A percentile compares a stretch with the other conserved stretches of the same genome.
Evolutionary conservation across 2,113 vertebrate genomes (phyloP).

Genomic region (Grammomys dolichurus): DNA sequence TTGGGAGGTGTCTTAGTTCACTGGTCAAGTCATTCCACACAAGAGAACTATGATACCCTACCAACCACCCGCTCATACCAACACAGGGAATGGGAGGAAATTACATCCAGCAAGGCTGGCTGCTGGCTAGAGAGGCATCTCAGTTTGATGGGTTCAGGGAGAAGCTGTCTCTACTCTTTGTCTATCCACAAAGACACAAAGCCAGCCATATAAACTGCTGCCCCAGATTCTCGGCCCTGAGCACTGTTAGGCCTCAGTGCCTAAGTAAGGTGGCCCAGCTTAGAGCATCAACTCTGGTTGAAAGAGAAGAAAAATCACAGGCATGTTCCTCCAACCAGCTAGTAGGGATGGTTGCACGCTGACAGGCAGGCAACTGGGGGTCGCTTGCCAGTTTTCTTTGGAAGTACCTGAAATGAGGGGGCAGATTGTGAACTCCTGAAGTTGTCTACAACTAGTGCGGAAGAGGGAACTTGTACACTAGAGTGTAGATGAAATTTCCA

Average conservation of each 20-base stretch:
- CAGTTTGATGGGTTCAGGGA: not conserved
- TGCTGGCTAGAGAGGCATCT: conserved; percentile 1
- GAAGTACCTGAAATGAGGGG: not conserved
- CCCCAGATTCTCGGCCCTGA: not conserved
- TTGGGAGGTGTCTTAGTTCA: not conserved
- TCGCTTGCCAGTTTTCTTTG: conserved; percentile 18
- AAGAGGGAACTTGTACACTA: conserved; percentile 10
- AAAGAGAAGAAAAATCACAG: not conserved
- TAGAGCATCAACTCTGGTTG: not conserved
- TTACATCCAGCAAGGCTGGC: not conserved
- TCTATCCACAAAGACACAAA: not conserved
- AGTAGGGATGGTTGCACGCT: not conserved
- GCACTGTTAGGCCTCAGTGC: not conserved
- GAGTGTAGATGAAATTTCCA: not conserved
- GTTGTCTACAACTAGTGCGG: not conserved
- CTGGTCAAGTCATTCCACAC: not conserved
- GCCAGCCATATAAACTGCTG: not conserved
- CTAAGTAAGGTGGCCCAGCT: not conserved
- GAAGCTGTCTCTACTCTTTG: not conserved
- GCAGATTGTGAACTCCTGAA: not conserved
- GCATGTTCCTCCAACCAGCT: fast-evolving
- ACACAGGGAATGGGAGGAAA: not conserved
- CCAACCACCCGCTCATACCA: not conserved
- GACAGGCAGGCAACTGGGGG: not conserved
- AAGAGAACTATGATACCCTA: not conserved